These are phyloP conservation scores for Neodiprion virginianus DNA, from an alignment of 1,140 invertebrate genomes.

Conservation along the genomic window DNA sequence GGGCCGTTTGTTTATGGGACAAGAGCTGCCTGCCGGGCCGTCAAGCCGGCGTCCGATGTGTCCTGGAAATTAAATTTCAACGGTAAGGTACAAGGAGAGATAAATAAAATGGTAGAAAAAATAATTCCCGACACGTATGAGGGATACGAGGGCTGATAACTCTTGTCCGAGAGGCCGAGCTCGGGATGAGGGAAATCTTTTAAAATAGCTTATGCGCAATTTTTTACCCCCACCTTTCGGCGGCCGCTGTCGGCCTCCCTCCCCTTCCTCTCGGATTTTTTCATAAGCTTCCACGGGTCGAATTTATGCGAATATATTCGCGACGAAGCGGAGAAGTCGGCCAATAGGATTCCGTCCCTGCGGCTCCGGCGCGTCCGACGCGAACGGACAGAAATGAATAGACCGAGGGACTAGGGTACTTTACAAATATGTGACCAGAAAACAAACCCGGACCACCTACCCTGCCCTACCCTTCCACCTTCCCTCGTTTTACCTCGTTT, in stretches of 20 bases:
- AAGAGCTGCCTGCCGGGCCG: neutral
- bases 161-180: neutral
- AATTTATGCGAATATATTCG: conserved; percentile 46
- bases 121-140: conserved; percentile 13
- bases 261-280: conserved; percentile 6
- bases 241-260: neutral
- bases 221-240: neutral
- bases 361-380: conserved; percentile 26
- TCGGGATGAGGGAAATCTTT: neutral
- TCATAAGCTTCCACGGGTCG: conserved; percentile 37
- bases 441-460: conserved; percentile 39
- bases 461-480: neutral
- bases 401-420: conserved; percentile 46
- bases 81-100: neutral
- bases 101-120: neutral
- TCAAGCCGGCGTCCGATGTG: neutral
- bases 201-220: neutral
- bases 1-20: neutral
- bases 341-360: conserved; percentile 30
- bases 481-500: conserved; percentile 12
- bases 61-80: conserved; percentile 15
- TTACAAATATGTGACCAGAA: conserved; percentile 58
- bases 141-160: neutral
- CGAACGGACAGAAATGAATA: conserved; percentile 50
- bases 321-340: conserved; percentile 29